These are phyloP conservation scores for Amblyornis subalaris DNA, from an alignment of 2,113 vertebrate genomes.

Conservation along the genomic window DNA sequence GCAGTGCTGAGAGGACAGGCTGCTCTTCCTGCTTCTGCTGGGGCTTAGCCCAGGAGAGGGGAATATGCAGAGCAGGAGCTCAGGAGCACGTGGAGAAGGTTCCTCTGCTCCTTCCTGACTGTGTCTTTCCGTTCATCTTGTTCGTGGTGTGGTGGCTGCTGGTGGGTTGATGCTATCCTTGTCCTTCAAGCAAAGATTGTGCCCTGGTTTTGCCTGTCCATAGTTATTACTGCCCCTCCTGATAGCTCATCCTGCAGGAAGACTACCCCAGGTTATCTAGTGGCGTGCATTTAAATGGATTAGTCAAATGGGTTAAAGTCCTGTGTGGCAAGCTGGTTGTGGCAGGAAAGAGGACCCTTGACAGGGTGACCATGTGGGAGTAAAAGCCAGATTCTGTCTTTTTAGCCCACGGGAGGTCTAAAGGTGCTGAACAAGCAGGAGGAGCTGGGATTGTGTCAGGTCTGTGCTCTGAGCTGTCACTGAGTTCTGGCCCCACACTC, in stretches of 20 bases:
- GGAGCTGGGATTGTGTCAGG: neutral
- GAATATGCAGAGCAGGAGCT: neutral
- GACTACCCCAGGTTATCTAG: neutral
- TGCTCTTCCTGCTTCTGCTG: neutral
- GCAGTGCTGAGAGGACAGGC: neutral
- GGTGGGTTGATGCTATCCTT: neutral
- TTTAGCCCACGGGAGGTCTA: neutral
- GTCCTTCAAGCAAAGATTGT: neutral
- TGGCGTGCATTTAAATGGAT: neutral
- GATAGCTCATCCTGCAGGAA: neutral
- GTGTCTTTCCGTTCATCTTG: neutral
- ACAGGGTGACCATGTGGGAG: neutral
- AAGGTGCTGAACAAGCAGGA: neutral
- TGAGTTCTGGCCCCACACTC: neutral
- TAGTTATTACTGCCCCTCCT: neutral
- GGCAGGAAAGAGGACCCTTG: neutral
- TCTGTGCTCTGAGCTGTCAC: neutral
- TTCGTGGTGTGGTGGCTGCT: neutral
- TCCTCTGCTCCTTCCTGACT: neutral
- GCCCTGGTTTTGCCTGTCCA: neutral
- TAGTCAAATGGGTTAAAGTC: neutral
- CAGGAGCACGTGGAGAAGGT: accelerated
- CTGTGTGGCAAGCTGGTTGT: neutral
- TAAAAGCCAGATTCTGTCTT: neutral
- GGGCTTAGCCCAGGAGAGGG: neutral